Percentiles rank a stretch among this genome's conserved stretches.
Evolutionary conservation across 2,113 vertebrate species (phyloP).

Genomic region (Hyaena hyaena): DNA sequence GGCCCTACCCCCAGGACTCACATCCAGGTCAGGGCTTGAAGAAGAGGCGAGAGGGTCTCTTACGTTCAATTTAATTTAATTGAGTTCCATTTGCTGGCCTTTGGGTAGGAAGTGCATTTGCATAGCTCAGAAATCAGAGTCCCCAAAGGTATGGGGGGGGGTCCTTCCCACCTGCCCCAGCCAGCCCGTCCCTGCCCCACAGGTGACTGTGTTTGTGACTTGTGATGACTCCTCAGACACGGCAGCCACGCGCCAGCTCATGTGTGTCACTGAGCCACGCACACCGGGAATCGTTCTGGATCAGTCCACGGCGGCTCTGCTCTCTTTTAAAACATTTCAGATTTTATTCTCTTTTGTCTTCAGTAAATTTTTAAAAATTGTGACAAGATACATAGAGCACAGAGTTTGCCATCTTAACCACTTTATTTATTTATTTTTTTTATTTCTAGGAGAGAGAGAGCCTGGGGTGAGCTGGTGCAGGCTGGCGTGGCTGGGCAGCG

Average conservation of each 20-base stretch:
- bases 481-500: too few species aligned
- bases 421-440: too few species aligned
- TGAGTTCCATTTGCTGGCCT: background rate
- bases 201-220: accelerated
- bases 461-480: too few species aligned
- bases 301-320: background rate
- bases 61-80: background rate
- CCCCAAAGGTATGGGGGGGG: accelerated
- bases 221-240: too few species aligned
- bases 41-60: accelerated
- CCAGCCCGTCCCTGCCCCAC: accelerated
- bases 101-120: background rate
- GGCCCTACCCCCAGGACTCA: accelerated
- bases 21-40: background rate
- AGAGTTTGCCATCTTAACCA: background rate
- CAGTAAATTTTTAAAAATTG: background rate
- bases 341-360: background rate
- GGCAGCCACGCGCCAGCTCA: accelerated
- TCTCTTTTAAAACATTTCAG: background rate
- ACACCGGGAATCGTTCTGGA: accelerated
- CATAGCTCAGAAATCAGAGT: background rate
- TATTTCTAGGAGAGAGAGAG: too few species aligned
- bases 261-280: accelerated
- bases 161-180: too few species aligned
- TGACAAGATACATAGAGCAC: too few species aligned